phyloP scores from a whole-genome alignment of 2,888 invertebrate genomes.

The Dicroscelio sp. region DNA sequence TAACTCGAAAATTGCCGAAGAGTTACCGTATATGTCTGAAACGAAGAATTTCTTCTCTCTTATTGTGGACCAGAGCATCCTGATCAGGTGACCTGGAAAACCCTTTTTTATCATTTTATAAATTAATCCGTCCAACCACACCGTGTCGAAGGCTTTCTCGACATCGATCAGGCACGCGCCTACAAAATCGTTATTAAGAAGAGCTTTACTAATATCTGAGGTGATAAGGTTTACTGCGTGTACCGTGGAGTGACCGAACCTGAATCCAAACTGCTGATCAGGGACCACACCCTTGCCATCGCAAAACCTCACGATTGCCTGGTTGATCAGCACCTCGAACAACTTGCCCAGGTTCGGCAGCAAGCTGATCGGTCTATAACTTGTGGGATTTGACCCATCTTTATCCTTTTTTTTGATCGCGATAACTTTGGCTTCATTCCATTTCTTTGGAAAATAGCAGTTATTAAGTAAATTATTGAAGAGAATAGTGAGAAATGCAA shows the following conservation, averaged over 20 bases:
- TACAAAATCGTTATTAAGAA: too few relatives aligned
- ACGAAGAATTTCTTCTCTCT: slow-evolving; percentile 50
- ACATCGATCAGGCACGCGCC: too few relatives aligned
- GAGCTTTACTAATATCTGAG: too few relatives aligned
- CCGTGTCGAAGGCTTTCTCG: too few relatives aligned
- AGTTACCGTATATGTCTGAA: background rate
- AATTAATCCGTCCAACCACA: too few relatives aligned
- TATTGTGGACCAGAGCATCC: slow-evolving; percentile 75
- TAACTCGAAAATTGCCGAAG: background rate
- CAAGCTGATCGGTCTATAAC: background rate
- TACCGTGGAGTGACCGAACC: slow-evolving; percentile 17
- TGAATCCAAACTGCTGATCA: background rate
- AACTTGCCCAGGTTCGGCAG: background rate
- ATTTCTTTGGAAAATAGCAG: background rate
- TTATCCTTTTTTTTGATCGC: slow-evolving; percentile 2
- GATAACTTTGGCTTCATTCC: slow-evolving; percentile 17
- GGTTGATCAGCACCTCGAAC: background rate
- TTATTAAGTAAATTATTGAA: slow-evolving; percentile 27
- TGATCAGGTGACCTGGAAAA: slow-evolving; percentile 77
- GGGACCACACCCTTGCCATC: background rate
- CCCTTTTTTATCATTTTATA: slow-evolving; percentile 6
- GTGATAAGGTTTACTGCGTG: too few relatives aligned
- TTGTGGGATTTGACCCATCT: background rate
- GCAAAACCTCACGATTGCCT: background rate
- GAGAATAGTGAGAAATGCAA: background rate